These are phyloP conservation scores for Siniperca obscura DNA, from an alignment of 2,797 vertebrate genomes.

Conservation along the genomic window DNA sequence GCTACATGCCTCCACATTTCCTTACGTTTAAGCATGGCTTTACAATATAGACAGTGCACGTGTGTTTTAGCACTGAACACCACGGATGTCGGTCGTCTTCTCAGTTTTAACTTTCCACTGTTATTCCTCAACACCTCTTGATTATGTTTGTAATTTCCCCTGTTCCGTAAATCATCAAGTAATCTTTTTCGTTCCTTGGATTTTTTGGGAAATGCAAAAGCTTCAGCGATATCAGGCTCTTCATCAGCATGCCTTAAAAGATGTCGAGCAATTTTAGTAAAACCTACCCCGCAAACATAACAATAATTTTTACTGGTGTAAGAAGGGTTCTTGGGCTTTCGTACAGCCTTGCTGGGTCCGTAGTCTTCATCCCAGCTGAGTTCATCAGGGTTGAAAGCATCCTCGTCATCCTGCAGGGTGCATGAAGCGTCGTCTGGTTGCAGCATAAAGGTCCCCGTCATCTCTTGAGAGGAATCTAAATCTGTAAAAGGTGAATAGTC, in stretches of 20 bases:
- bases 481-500: background rate
- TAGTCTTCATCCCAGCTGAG: background rate
- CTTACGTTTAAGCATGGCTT: slow-evolving; percentile 17
- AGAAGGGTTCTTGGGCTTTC: fast-evolving
- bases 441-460: fast-evolving
- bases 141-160: slow-evolving; percentile 69
- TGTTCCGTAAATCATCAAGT: slow-evolving; percentile 44
- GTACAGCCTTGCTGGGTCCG: fast-evolving
- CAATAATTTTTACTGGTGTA: slow-evolving; percentile 52
- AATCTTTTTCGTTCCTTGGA: slow-evolving; percentile 51
- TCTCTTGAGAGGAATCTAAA: slow-evolving; percentile 1
- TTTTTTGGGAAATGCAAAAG: slow-evolving; percentile 24
- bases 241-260: slow-evolving; percentile 33
- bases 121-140: slow-evolving; percentile 54
- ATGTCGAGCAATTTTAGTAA: slow-evolving; percentile 53
- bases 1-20: slow-evolving; percentile 29
- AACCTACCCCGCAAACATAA: slow-evolving; percentile 56
- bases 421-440: background rate
- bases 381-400: slow-evolving; percentile 1
- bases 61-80: background rate
- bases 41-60: slow-evolving; percentile 60
- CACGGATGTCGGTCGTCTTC: fast-evolving
- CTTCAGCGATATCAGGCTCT: slow-evolving; percentile 53
- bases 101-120: slow-evolving; percentile 54
- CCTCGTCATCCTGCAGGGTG: background rate